phyloP scores from a whole-genome alignment of 1,140 invertebrate genomes.

The Periplaneta americana region DNA sequence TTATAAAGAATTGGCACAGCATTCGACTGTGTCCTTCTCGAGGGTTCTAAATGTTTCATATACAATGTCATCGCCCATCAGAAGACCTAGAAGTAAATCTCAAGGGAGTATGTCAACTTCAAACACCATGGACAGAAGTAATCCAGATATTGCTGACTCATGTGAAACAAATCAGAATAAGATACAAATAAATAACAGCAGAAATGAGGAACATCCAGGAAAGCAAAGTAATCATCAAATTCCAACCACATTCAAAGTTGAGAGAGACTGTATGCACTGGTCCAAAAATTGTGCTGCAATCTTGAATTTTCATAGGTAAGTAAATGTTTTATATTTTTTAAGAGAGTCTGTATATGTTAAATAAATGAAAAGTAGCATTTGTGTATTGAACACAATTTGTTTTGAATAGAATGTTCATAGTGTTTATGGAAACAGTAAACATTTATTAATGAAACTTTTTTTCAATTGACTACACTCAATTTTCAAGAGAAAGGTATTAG shows the following conservation, averaged over 20 bases:
- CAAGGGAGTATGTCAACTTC: not conserved
- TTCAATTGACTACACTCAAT: too few species aligned
- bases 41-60: conserved; percentile 20
- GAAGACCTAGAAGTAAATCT: conserved; percentile 22
- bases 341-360: too few species aligned
- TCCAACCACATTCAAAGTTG: not conserved
- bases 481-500: too few species aligned
- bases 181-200: not conserved
- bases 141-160: not conserved
- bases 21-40: conserved; percentile 21
- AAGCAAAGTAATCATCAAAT: not conserved
- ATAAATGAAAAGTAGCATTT: too few species aligned
- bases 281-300: conserved; percentile 60
- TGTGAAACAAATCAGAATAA: not conserved
- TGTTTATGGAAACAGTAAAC: too few species aligned
- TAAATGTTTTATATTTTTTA: too few species aligned
- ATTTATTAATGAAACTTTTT: too few species aligned
- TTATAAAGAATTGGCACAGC: conserved; percentile 25
- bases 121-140: not conserved
- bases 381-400: too few species aligned
- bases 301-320: conserved; percentile 55
- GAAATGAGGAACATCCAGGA: not conserved
- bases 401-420: too few species aligned
- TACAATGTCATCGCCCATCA: conserved; percentile 1
- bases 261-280: conserved; percentile 47